Percentiles rank a stretch among this genome's conserved stretches.
phyloP scores from a whole-genome alignment of 1,140 invertebrate species.

The Elysia chlorotica region DNA sequence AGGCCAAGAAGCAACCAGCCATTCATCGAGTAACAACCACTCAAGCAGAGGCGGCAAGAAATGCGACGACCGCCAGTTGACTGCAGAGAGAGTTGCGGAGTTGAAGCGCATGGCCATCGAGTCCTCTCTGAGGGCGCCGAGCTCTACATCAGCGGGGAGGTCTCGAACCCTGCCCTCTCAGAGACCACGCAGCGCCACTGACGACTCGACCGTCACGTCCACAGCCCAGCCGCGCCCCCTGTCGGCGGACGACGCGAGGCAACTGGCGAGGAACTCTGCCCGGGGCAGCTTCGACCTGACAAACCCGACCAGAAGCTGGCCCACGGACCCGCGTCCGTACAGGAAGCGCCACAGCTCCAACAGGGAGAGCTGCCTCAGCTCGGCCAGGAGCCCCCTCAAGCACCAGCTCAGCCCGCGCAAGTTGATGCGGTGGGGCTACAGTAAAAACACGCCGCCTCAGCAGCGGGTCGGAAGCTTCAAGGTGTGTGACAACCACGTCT shows the following conservation, averaged over 20 bases:
- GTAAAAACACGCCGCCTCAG: not conserved
- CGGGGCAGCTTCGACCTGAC: too few relatives aligned
- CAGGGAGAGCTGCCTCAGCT: not conserved
- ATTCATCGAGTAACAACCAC: not conserved
- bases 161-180: not conserved
- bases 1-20: not conserved
- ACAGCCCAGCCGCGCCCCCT: slow-evolving; percentile 12
- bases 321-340: not conserved
- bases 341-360: not conserved
- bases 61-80: slow-evolving; percentile 8
- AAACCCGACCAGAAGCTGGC: not conserved
- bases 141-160: not conserved
- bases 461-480: not conserved
- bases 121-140: slow-evolving; percentile 11
- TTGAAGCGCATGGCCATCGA: slow-evolving; percentile 16
- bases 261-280: not conserved
- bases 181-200: slow-evolving; percentile 8
- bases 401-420: not conserved
- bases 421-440: not conserved
- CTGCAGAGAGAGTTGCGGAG: slow-evolving; percentile 17
- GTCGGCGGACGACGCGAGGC: slow-evolving; percentile 16
- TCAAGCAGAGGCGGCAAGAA: not conserved
- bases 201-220: not conserved
- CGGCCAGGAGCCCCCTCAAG: not conserved
- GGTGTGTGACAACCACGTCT: slow-evolving; percentile 1